Evolutionary conservation across 2,888 invertebrate species (phyloP).

Genomic region (Drosophila mulleri): DNA sequence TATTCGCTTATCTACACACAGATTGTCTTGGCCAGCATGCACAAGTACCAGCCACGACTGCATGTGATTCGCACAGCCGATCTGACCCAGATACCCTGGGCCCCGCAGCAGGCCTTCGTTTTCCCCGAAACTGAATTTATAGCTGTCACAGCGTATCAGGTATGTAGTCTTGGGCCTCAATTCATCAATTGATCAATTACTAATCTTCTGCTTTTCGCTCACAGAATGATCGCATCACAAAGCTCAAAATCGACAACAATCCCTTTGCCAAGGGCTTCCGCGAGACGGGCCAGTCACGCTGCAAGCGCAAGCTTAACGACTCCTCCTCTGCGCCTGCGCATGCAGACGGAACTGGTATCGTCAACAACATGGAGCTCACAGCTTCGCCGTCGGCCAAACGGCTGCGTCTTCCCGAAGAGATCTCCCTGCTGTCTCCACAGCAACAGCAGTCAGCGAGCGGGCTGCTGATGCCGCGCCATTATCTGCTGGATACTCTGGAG

Average conservation of each 20-base stretch:
- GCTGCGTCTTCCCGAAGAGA: conserved; percentile 61
- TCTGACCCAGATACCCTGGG: conserved; percentile 89
- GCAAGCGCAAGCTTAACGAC: conserved; percentile 87
- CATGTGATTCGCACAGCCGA: conserved; percentile 93
- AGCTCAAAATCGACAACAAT: conserved; percentile 95
- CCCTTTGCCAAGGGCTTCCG: conserved; percentile 97
- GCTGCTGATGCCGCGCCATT: conserved; percentile 54
- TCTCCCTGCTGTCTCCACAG: conserved; percentile 23
- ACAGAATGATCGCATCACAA: conserved; percentile 93
- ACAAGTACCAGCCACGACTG: conserved; percentile 96
- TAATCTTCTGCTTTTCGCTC: conserved; percentile 68
- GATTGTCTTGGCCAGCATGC: conserved; percentile 97
- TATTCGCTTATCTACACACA: conserved; percentile 84
- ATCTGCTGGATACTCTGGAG: conserved; percentile 69
- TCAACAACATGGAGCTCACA: conserved; percentile 47
- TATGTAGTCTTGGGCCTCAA: conserved; percentile 80
- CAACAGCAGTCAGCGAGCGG: conserved; percentile 17
- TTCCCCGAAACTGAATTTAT: conserved; percentile 95
- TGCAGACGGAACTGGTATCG: conserved; percentile 17
- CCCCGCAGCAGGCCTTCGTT: conserved; percentile 88
- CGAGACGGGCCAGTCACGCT: conserved; percentile 91
- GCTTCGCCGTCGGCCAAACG: conserved; percentile 74
- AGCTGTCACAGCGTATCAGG: conserved; percentile 98
- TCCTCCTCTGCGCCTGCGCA: conserved; percentile 64
- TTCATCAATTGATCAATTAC: conserved; percentile 28